These are phyloP conservation scores for Centrocercus urophasianus DNA, from an alignment of 2,113 vertebrate species.

Conservation along the genomic window DNA sequence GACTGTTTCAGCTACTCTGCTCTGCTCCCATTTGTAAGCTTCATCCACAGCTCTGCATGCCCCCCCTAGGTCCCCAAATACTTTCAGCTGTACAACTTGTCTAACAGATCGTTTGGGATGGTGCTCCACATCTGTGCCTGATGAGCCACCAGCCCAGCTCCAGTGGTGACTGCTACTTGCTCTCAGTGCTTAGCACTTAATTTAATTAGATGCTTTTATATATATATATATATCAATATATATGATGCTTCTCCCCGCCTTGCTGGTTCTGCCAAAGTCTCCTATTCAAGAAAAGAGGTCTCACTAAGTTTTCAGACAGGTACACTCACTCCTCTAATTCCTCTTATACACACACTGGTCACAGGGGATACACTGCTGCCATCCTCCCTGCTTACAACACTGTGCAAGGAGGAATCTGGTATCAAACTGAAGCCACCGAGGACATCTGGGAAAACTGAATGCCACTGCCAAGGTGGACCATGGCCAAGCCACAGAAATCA, in stretches of 20 bases:
- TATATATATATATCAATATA: no score
- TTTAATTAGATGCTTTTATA: neutral
- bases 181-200: neutral
- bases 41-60: neutral
- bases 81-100: neutral
- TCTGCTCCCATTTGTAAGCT: neutral
- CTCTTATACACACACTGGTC: rapidly evolving
- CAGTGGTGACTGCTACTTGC: rapidly evolving
- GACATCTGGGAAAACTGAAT: neutral
- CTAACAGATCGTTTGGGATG: neutral
- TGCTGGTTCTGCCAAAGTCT: neutral
- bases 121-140: neutral
- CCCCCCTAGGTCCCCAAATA: neutral
- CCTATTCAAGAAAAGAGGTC: neutral
- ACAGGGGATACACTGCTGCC: neutral
- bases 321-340: neutral
- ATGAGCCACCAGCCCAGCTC: neutral
- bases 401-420: neutral
- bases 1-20: neutral
- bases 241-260: rapidly evolving
- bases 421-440: neutral
- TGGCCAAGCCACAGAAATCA: constrained; percentile 26
- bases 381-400: neutral
- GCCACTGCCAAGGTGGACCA: neutral
- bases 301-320: neutral